A percentile compares a stretch with the other conserved stretches of the same genome.
These are phyloP conservation scores for Jordanella pulchra DNA, from an alignment of 2,797 vertebrate species.

Conservation along the genomic window DNA sequence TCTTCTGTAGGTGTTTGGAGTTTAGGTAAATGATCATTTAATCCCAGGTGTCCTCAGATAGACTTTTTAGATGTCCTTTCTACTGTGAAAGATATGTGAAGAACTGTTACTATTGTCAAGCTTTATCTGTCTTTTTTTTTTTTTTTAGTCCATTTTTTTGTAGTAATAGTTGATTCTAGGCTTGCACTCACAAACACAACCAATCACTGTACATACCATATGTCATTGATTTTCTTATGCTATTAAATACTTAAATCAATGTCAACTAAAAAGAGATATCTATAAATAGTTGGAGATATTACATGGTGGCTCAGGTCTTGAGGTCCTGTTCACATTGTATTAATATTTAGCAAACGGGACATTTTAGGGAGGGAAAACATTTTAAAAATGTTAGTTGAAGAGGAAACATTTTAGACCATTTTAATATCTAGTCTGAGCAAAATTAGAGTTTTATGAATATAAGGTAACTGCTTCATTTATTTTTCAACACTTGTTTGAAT, in stretches of 20 bases:
- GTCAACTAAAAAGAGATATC: not conserved
- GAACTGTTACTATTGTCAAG: not conserved
- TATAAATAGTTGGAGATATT: not conserved
- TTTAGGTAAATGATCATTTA: not conserved
- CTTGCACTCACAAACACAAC: not conserved
- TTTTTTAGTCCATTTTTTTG: not conserved
- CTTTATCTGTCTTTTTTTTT: not conserved
- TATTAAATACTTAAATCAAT: not conserved
- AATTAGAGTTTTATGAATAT: not conserved
- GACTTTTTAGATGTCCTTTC: not conserved
- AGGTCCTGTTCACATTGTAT: not conserved
- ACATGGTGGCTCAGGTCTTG: not conserved
- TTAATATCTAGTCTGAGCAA: not conserved
- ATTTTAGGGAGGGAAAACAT: not conserved
- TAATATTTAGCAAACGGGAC: not conserved
- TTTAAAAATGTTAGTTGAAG: not conserved
- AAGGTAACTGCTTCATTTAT: not conserved
- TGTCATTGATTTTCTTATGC: not conserved
- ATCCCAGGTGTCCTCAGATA: not conserved
- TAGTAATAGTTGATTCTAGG: not conserved
- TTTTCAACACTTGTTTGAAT: not conserved
- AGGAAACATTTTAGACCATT: not conserved
- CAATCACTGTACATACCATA: not conserved
- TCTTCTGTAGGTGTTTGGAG: not conserved
- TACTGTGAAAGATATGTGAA: not conserved